These are phyloP conservation scores for Ictalurus furcatus DNA, from an alignment of 2,113 vertebrate genomes.

Conservation along the genomic window DNA sequence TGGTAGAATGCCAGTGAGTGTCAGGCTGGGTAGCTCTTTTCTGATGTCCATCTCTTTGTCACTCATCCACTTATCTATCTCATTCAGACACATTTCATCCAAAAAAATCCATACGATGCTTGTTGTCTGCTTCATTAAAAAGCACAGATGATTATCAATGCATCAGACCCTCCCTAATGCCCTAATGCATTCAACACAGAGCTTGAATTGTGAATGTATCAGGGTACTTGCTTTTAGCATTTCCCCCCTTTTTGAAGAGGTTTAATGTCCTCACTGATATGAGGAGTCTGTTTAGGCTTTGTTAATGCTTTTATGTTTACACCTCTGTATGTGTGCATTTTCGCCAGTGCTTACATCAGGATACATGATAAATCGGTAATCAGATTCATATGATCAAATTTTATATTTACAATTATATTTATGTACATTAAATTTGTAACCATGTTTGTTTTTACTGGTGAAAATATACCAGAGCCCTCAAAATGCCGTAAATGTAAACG, in stretches of 20 bases:
- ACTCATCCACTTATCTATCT: neutral
- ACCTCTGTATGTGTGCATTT: neutral
- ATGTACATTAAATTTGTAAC: neutral
- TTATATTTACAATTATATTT: neutral
- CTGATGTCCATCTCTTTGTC: neutral
- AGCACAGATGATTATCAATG: neutral
- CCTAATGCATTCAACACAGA: neutral
- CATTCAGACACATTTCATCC: neutral
- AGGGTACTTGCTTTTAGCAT: neutral
- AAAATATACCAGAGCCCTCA: neutral
- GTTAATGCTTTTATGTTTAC: neutral
- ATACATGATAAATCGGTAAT: neutral
- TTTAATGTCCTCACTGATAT: neutral
- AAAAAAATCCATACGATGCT: neutral
- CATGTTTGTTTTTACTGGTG: neutral
- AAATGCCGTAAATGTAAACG: too few species aligned
- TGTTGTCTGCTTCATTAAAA: constrained; percentile 1
- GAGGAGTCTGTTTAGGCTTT: neutral
- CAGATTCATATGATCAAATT: neutral
- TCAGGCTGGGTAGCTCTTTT: neutral
- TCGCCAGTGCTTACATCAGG: neutral
- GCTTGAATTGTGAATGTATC: neutral
- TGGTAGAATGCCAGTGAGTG: neutral
- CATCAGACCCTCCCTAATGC: neutral
- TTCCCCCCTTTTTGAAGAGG: neutral